Base-by-base conservation (phyloP, 2,113 vertebrate genomes). In the Tiliqua scincoides region DNA sequence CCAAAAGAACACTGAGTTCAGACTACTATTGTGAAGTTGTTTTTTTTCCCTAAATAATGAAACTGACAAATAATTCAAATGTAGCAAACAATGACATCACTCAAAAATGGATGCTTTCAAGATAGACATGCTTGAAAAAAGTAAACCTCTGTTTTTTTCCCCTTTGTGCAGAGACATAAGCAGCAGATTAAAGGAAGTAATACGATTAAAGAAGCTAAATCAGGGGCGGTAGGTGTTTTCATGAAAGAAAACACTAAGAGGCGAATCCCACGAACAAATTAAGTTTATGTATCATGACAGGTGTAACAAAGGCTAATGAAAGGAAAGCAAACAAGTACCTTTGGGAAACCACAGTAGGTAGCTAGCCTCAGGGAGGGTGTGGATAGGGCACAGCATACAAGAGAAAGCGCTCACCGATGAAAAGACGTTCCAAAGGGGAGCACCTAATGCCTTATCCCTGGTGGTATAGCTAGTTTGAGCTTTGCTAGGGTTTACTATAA, bases 121-220 rank as follows among this genome's bases (percentile, higher is more conserved):
- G 21, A 6, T 67, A 73, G 15, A 20, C 21, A 59, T n/a, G 68
- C 32, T 81, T 3, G 14, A 9, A 32, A 40, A 77, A 73, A 93
- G 17, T 57, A 85, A 80, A 27, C 4, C 48, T 88, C 86, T 43
- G n/a, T 30, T 4, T 43, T 85, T 54, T 18, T 2, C 11, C 3
- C 20, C 67, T 43, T 48, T 81, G 25, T 76, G 35, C 5, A 61
- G 79, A 88, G 57, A 67, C 25, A 65, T 92, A 81, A 25, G 30
- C 76, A 80, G 79, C 40, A 88, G 83, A 83, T 84, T 80, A 87
- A 63, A 91, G 79, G 82, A 91, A 80, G 75, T 85, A 89, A 87
- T 62, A 89, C 72, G 67, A 80, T 84, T 85, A 78, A 77, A 62
- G 80, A 18, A 0, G 2, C 65, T 15, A 89, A 68, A 83, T 70